A percentile compares a stretch with the other conserved stretches of the same genome.
phyloP scores from a whole-genome alignment of 2,888 invertebrate species.

The Linyphia triangularis region DNA sequence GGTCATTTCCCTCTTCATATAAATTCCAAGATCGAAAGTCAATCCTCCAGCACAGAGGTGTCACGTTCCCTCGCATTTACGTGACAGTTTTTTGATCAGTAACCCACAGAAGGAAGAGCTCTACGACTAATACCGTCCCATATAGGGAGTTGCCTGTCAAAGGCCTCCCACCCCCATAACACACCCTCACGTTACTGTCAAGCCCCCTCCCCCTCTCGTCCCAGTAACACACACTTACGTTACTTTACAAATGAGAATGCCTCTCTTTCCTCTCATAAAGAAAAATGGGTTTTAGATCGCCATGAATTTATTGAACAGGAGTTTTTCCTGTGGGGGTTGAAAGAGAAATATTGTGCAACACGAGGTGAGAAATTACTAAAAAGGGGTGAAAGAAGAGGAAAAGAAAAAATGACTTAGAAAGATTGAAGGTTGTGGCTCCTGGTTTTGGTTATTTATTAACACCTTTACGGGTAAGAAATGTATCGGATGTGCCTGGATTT shows the following conservation, averaged over 20 bases:
- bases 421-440: not conserved
- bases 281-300: constrained; percentile 41
- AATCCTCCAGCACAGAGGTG: constrained; percentile 22
- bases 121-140: constrained; percentile 8
- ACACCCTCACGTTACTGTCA: constrained; percentile 19
- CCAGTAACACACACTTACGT: constrained; percentile 27
- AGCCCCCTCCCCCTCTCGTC: not conserved
- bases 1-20: constrained; percentile 34
- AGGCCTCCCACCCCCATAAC: not conserved
- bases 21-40: constrained; percentile 23
- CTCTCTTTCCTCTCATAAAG: constrained; percentile 10
- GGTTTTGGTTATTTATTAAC: constrained; percentile 3
- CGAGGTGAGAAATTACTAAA: constrained; percentile 16
- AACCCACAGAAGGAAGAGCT: constrained; percentile 15
- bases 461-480: not conserved
- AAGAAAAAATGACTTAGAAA: too few relatives aligned
- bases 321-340: not conserved
- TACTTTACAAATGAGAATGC: constrained; percentile 15
- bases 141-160: constrained; percentile 34
- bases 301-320: constrained; percentile 21
- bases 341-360: not conserved
- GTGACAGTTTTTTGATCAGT: constrained; percentile 48
- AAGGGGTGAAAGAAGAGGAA: too few relatives aligned
- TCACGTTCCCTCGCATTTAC: constrained; percentile 33
- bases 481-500: constrained; percentile 1